A percentile compares a stretch with the other conserved stretches of the same genome.
Conservation (phyloP, 2,797 vertebrate genomes). For the Cyclura pinguis region DNA sequence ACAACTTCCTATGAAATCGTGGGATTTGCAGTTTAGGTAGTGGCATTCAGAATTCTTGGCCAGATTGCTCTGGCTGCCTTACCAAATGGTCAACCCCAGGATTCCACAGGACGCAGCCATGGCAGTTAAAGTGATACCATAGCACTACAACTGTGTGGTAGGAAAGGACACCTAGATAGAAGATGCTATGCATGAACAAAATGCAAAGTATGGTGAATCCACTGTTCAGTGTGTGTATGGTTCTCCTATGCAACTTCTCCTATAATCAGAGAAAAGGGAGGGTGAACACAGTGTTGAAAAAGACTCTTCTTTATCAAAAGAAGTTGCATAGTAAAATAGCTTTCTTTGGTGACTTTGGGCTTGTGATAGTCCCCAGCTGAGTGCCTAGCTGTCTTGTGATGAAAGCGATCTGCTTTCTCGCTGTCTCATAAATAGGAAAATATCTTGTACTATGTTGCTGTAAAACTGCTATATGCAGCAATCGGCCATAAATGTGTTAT, state of each 20-base stretch:
- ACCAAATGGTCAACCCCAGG: too few species aligned
- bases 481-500: background rate
- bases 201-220: background rate
- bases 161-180: background rate
- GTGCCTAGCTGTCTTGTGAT: accelerated
- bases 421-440: background rate
- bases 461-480: background rate
- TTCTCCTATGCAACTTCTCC: background rate
- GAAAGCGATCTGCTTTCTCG: constrained; percentile 15
- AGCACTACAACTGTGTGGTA: too few species aligned
- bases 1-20: too few species aligned
- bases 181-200: background rate
- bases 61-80: too few species aligned
- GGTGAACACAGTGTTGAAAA: background rate
- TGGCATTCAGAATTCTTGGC: too few species aligned
- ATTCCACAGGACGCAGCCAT: background rate
- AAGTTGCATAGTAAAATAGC: background rate
- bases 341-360: accelerated
- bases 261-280: accelerated
- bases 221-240: background rate
- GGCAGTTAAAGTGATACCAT: too few species aligned
- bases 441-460: background rate
- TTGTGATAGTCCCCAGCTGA: constrained; percentile 12
- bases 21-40: too few species aligned
- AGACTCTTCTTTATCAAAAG: accelerated